Percentiles rank a stretch among this genome's conserved stretches.
phyloP scores from a whole-genome alignment of 2,797 vertebrate genomes.

The Amblyraja radiata region DNA sequence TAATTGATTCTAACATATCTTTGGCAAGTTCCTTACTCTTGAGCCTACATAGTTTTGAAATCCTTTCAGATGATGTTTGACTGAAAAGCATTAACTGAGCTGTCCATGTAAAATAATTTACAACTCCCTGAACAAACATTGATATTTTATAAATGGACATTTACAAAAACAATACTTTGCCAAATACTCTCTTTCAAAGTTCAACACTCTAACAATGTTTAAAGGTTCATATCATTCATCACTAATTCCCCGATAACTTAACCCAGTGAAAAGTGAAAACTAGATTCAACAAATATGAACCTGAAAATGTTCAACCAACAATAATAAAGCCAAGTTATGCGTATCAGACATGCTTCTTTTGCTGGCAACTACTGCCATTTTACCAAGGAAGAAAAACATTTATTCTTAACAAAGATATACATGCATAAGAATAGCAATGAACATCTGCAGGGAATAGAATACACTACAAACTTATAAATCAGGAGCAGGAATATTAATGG shows the following conservation, averaged over 20 bases:
- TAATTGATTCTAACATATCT: neutral
- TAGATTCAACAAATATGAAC: neutral
- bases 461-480: no score
- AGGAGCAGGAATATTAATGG: neutral
- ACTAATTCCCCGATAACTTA: neutral
- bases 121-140: neutral
- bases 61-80: neutral
- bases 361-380: neutral
- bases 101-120: neutral
- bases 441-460: neutral
- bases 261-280: neutral
- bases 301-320: neutral
- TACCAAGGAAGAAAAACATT: neutral
- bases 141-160: conserved; percentile 28
- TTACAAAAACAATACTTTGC: neutral
- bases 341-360: neutral
- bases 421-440: neutral
- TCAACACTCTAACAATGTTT: neutral
- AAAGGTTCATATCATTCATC: neutral
- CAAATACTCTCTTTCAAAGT: neutral
- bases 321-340: neutral
- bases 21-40: neutral
- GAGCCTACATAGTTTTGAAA: neutral
- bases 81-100: neutral
- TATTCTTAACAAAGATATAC: neutral